Evolutionary conservation across 2,113 vertebrate genomes (phyloP).

Genomic region (Urocitellus parryii): DNA sequence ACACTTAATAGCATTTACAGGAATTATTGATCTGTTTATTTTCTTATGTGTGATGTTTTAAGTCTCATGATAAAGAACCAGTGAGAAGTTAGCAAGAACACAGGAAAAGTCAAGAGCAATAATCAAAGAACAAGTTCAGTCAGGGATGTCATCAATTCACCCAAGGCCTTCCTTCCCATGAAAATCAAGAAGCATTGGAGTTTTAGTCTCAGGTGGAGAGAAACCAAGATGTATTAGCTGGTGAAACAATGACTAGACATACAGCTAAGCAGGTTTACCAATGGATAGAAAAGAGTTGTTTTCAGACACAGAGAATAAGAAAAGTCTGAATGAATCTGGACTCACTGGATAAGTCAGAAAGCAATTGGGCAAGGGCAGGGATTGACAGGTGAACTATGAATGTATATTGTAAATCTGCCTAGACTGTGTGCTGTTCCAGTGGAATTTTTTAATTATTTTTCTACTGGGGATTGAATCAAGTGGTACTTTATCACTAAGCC

Average conservation of each 20-base stretch:
- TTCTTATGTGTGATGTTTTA: background rate
- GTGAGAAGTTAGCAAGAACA: slow-evolving; percentile 38
- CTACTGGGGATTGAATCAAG: too few relatives aligned
- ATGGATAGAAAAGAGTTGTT: background rate
- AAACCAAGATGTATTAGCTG: background rate
- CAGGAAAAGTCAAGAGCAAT: background rate
- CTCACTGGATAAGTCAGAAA: background rate
- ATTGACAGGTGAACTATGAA: background rate
- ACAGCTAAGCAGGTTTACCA: background rate
- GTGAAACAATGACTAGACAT: background rate
- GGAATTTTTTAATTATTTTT: too few relatives aligned
- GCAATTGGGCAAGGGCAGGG: background rate
- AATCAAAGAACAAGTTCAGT: background rate
- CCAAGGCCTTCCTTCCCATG: background rate
- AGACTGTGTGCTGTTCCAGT: background rate
- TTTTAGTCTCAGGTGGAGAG: background rate
- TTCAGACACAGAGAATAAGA: background rate
- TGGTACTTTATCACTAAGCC: too few relatives aligned
- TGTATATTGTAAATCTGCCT: background rate
- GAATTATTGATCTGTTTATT: slow-evolving; percentile 12
- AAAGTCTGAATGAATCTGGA: background rate
- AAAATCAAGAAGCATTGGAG: slow-evolving; percentile 24
- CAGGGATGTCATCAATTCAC: background rate
- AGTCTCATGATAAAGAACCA: background rate
- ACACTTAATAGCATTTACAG: background rate